Evolutionary conservation across 2,888 invertebrate species (phyloP), one percentile per base, ranked within the genome.

Genomic region (Phalera bucephala): DNA sequence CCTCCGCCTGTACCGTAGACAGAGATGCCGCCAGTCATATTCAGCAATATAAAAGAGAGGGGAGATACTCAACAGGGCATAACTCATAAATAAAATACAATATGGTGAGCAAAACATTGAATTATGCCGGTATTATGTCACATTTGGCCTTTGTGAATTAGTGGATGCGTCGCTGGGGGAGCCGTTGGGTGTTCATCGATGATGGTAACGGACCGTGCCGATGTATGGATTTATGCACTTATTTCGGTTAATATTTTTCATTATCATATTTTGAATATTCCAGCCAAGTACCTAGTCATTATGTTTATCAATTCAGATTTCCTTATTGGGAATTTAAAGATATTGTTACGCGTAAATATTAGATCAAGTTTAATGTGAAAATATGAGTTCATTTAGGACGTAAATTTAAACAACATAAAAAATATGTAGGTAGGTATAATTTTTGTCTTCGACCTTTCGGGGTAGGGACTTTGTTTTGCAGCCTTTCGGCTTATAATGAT

Each of bases 61-160:
- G 44, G 54, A 23, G 35, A 70, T 57, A 74, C 60, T 77, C 80
- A 77, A 74, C 80, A 67, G 79, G 58, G 80, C 85, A 88, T 89
- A 84, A 87, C 87, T 88, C 88, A 90, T 90, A 90, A 90, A 90
- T 90, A 90, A 90, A 90, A 84, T 85, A 89, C 88, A 90, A 90
- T 90, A 90, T 90, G 90, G 90, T 90, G 90, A 89, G 88, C 90
- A 90, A 88, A 90, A 90, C 89, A 90, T 88, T 89, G 88, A 87
- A 89, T 89, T 89, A 88, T 89, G 86, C 81, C 58, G 84, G 86
- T 87, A 89, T 89, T 89, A 89, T 87, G 88, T 88, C 89, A 88
- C 89, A 89, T 88, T 88, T 88, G 89, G 87, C 86, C 87, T 88
- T 88, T 88, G 87, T 85, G 78, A 87, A 88, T 87, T 87, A 83